phyloP scores from a whole-genome alignment of 2,888 invertebrate species.

The Chrysolina oricalcia region DNA sequence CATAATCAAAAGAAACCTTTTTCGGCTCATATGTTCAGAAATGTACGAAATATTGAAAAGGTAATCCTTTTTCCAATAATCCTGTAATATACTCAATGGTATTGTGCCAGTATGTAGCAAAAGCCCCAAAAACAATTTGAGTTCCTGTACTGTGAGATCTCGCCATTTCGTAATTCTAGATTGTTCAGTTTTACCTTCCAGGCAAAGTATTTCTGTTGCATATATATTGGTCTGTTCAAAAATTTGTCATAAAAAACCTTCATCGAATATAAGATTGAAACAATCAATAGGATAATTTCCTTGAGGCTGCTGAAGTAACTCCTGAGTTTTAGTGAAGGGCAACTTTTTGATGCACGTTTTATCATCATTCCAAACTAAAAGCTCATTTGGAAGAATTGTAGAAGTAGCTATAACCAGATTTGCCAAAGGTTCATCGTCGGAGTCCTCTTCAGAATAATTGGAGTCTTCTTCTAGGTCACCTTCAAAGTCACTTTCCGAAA shows the following conservation, averaged over 20 bases:
- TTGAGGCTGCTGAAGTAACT: slow-evolving; percentile 19
- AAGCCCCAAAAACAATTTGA: slow-evolving; percentile 28
- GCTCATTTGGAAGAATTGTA: not conserved
- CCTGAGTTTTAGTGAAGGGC: slow-evolving; percentile 10
- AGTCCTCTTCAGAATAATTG: not conserved
- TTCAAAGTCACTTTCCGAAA: slow-evolving; percentile 5
- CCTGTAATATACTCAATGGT: slow-evolving; percentile 13
- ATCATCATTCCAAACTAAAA: slow-evolving; percentile 5
- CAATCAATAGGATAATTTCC: slow-evolving; percentile 28
- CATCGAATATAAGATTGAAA: slow-evolving; percentile 19
- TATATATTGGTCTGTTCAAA: slow-evolving; percentile 24
- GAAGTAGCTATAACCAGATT: not conserved
- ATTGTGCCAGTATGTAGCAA: slow-evolving; percentile 30
- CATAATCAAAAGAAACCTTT: slow-evolving; percentile 31
- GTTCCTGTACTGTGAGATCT: slow-evolving; percentile 24
- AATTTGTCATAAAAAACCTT: slow-evolving; percentile 8
- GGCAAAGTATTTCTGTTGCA: slow-evolving; percentile 19
- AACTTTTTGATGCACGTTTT: slow-evolving; percentile 22
- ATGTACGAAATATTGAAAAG: slow-evolving; percentile 24
- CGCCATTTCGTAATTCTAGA: slow-evolving; percentile 31
- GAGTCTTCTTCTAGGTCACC: not conserved
- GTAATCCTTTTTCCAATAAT: slow-evolving; percentile 8
- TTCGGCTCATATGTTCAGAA: slow-evolving; percentile 25
- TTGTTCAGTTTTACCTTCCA: not conserved
- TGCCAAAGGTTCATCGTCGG: slow-evolving; percentile 1